A percentile compares a stretch with the other conserved stretches of the same genome.
These are phyloP conservation scores for Oscheius sp. DNA, from an alignment of 2,888 invertebrate genomes.

Conservation along the genomic window DNA sequence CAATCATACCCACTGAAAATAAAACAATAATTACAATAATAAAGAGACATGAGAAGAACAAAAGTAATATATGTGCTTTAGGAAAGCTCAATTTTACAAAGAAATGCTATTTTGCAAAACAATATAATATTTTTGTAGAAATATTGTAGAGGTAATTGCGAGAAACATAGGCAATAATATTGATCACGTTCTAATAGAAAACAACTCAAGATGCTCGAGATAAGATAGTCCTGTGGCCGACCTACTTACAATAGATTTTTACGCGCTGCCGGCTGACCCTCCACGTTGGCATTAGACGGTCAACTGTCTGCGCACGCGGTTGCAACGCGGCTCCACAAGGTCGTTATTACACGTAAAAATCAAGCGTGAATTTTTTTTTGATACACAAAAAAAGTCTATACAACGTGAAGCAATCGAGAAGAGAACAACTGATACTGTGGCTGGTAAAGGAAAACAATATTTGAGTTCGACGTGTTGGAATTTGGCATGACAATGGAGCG, in stretches of 20 bases:
- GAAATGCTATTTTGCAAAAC: conserved; percentile 14
- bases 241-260: conserved; percentile 34
- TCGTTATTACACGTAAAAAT: neutral
- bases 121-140: neutral
- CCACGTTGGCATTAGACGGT: conserved; percentile 39
- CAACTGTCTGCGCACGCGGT: conserved; percentile 26
- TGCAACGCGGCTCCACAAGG: conserved; percentile 35
- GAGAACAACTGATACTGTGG: neutral
- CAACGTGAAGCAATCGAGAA: neutral
- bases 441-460: no score
- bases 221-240: conserved; percentile 22
- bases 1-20: conserved; percentile 41
- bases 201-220: conserved; percentile 5
- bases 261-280: conserved; percentile 36
- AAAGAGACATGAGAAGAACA: neutral
- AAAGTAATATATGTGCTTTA: no score
- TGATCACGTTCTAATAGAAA: neutral
- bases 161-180: no score
- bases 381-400: no score
- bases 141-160: neutral
- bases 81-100: neutral
- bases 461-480: no score
- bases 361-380: no score
- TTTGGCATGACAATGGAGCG: no score
- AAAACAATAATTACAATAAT: neutral